Conservation (phyloP, 53 echinoderm and acorn worm species). For the Hippasteria phrygiana region DNA sequence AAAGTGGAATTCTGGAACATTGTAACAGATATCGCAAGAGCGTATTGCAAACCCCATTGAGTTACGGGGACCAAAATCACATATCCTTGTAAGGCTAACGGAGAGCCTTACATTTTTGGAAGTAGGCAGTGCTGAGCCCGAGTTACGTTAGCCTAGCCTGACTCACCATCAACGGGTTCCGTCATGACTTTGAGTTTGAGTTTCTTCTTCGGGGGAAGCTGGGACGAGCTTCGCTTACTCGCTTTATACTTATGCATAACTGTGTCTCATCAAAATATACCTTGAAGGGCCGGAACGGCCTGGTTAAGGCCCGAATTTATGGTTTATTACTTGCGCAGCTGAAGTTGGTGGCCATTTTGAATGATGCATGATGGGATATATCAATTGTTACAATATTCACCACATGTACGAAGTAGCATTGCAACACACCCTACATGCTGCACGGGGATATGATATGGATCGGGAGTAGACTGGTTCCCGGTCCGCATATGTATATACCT, state of each 20-base stretch:
- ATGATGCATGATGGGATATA: slow-evolving; percentile 38
- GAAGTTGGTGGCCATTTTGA: slow-evolving; percentile 51
- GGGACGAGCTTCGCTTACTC: slow-evolving; percentile 35
- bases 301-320: neutral
- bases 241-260: slow-evolving; percentile 44
- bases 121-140: no score
- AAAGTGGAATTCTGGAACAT: no score
- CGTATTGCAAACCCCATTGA: no score
- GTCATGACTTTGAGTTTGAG: slow-evolving; percentile 16
- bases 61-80: no score
- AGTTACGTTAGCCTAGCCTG: no score
- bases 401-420: neutral
- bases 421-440: no score
- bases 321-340: neutral
- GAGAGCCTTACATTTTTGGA: no score
- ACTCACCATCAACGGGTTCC: neutral
- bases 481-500: no score
- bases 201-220: slow-evolving; percentile 55
- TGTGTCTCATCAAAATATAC: neutral
- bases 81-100: no score
- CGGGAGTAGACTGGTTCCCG: no score
- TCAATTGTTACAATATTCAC: neutral
- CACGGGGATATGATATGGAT: no score
- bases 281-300: neutral
- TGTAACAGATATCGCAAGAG: no score